Base-by-base conservation (phyloP, 2,888 invertebrate genomes). In the Nomada goodeniana region DNA sequence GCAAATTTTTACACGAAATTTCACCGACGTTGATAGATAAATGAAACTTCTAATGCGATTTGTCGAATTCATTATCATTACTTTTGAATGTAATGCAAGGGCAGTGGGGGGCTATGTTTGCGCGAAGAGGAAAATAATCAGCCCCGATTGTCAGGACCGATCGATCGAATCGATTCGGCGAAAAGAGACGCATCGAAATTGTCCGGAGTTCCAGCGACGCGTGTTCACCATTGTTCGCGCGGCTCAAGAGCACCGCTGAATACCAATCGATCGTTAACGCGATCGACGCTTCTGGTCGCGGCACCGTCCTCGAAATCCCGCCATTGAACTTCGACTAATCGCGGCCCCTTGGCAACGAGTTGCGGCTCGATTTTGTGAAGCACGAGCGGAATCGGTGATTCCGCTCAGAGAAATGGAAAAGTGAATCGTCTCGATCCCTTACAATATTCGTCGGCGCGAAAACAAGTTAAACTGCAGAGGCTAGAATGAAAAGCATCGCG, bases 191-290 rank as follows among this genome's bases (percentile, higher is more conserved):
- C 55, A 61, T 71, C 68, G 63, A 63, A 77, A 52, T 50, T 68
- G 50, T 36, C 53, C 52, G 9, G 67, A 15, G 67, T 67, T 57
- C 69, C 59, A 29, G 18, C 15, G 70, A 20, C 50, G 50, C 55
- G 55, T 20, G 77, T 78, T 55, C 36, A 29, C 60, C 52, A 71
- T 79, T 80, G 80, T 79, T 71, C 70, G 18, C 23, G 65, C 13
- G 42, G 80, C 69, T 74, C 55, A 67, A 53, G 74, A 15, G 42
- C 50, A n/a, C 9, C 53, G 79, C n/a, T 42, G 69, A 80, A 79
- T 80, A 79, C 80, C 79, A 80, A 80, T 80, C 80, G 80, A 80
- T 80, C 71, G 80, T 80, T 80, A 80, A 80, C 80, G 50, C 71
- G 79, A 80, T 79, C 78, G 79, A 67, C 60, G 80, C 20, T 65